Evolutionary conservation across 2,797 vertebrate species (phyloP), one percentile per base, ranked within the genome.

Genomic region (Lycodopsis pacificus): DNA sequence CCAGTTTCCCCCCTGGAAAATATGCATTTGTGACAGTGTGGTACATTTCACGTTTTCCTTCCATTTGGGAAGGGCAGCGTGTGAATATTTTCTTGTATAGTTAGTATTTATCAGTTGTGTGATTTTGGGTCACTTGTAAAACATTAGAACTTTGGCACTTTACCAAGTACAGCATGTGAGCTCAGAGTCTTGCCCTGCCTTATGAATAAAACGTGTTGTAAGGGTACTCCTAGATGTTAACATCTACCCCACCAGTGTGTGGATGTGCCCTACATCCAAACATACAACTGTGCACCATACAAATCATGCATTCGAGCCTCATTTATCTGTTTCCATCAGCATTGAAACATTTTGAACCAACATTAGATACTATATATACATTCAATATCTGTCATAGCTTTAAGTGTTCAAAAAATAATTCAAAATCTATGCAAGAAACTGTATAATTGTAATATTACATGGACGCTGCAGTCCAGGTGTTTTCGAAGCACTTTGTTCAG

Each of bases 31-130:
- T 94, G 91, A 92, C 93, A 87, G 88, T 89, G 93, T 95, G 94
- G 91, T 87, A 95, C 88, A 94, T 95, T 95, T 96, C 94, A 92
- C 95, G 65, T 90, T 93, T 89, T 91, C 85, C 87, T 89, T 77
- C 90, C 69, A 90, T 85, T 79, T 90, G 82, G 84, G 76, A 78
- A 66, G 68, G 76, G 79, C 65, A 68, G 69, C 51, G 79, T 91
- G 89, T 85, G 75, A 86, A 86, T 80, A 77, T 86, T 81, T 90
- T 77, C 73, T 81, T 61, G 69, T 82, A 67, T 84, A 77, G 85
- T 84, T 80, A 87, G 77, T 85, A 80, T 86, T 88, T 85, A 86
- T 89, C 86, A 82, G 73, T 53, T 48, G 57, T 82, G 72, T 81
- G 75, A 89, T 89, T 87, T 85, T 86, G 84, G 84, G 69, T 82